Conservation (phyloP, 2,888 invertebrate genomes). For the Philhelius pedissequus region DNA sequence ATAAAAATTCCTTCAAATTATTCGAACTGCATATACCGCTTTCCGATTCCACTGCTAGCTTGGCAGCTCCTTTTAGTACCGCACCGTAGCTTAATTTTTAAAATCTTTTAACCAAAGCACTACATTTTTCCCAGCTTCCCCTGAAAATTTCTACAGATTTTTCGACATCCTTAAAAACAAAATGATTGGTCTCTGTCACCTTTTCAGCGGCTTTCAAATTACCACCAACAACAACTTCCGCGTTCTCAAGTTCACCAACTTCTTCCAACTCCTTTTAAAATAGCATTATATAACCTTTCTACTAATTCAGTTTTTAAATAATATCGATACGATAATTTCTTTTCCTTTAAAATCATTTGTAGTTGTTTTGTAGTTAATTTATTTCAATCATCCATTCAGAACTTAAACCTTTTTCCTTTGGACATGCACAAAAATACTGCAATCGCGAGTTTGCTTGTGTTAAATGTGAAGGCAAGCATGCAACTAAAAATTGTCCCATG, state of each 20-base stretch:
- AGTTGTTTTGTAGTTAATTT: not conserved
- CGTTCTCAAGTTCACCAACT: too few species aligned
- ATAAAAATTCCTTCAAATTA: too few species aligned
- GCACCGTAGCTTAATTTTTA: too few species aligned
- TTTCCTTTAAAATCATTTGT: not conserved
- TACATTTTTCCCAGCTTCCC: not conserved
- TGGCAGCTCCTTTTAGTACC: too few species aligned
- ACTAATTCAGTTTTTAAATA: not conserved
- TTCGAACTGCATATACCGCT: too few species aligned
- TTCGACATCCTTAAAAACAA: not conserved
- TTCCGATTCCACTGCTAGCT: too few species aligned
- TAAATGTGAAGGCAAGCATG: too few species aligned
- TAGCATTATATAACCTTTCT: not conserved
- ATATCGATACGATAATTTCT: not conserved
- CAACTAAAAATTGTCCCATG: too few species aligned
- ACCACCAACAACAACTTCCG: not conserved
- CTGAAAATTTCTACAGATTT: not conserved
- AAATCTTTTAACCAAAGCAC: not conserved
- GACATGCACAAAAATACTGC: too few species aligned
- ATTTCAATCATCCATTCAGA: too few species aligned
- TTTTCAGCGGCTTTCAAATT: not conserved
- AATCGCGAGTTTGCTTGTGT: too few species aligned
- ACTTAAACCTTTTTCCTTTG: not conserved
- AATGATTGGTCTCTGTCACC: not conserved
- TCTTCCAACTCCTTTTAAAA: too few species aligned